phyloP scores from a whole-genome alignment of 2,113 vertebrate species.

The Solenodon paradoxus region DNA sequence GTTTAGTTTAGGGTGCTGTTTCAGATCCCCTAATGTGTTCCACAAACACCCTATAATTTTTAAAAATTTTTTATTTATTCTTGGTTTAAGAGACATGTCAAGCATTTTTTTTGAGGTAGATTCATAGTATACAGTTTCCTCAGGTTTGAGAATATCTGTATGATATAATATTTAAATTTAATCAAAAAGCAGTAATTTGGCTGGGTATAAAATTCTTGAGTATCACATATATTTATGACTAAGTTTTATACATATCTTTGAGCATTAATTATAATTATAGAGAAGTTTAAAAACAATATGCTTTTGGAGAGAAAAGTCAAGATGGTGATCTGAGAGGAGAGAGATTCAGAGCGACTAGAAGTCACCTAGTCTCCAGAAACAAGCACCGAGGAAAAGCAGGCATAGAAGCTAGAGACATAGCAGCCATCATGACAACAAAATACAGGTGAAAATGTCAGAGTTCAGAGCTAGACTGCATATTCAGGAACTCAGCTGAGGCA shows the following conservation, averaged over 20 bases:
- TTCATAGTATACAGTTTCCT: not conserved
- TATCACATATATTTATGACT: not conserved
- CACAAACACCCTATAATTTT: not conserved
- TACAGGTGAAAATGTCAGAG: too few species aligned
- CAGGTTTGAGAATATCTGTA: not conserved
- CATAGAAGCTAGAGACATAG: too few species aligned
- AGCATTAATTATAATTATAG: not conserved
- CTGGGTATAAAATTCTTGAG: not conserved
- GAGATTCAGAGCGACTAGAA: too few species aligned
- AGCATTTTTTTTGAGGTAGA: not conserved
- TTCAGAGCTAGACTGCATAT: too few species aligned
- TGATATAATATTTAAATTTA: not conserved
- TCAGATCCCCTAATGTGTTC: not conserved
- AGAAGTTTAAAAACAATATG: not conserved
- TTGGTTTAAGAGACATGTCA: not conserved
- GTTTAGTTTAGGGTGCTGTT: not conserved
- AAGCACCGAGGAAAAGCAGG: too few species aligned
- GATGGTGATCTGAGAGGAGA: too few species aligned
- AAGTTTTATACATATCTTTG: not conserved
- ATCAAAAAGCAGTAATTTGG: not conserved
- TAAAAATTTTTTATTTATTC: slow-evolving; percentile 27
- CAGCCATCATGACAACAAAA: too few species aligned
- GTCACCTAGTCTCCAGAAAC: too few species aligned
- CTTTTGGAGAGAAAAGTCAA: too few species aligned
- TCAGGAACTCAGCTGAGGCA: too few species aligned